Conservation (phyloP, 1,140 invertebrate species). For the Drosophila sp. region DNA sequence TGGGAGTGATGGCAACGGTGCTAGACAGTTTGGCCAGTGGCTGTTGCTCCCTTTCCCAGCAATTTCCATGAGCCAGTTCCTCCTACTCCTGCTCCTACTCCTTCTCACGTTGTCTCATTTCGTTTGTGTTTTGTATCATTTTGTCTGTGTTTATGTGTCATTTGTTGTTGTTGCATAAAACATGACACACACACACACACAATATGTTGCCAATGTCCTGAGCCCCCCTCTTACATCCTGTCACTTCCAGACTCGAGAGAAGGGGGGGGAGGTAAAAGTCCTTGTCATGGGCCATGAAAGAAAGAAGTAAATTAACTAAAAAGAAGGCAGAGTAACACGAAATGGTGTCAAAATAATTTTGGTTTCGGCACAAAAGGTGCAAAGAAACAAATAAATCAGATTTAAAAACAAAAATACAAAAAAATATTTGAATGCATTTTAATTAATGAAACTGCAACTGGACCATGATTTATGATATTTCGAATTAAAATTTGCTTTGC, state of each 20-base stretch:
- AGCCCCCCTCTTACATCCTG: not conserved
- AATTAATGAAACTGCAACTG: not conserved
- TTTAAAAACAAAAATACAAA: not conserved
- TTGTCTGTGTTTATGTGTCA: slow-evolving; percentile 23
- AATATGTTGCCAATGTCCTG: slow-evolving; percentile 75
- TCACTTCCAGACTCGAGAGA: slow-evolving; percentile 45
- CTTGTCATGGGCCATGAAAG: too few relatives aligned
- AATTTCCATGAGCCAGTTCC: slow-evolving; percentile 8
- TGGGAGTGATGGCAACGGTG: not conserved
- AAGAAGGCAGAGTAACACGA: slow-evolving; percentile 26
- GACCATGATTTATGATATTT: not conserved
- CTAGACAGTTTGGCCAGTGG: slow-evolving; percentile 7
- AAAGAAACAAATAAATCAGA: not conserved
- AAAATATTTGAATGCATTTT: not conserved
- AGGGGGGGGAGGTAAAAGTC: too few relatives aligned
- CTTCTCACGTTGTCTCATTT: slow-evolving; percentile 6
- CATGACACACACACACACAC: slow-evolving; percentile 74
- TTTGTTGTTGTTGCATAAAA: slow-evolving; percentile 55
- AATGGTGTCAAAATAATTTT: too few relatives aligned
- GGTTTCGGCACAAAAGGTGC: too few relatives aligned
- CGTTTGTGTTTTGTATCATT: slow-evolving; percentile 17
- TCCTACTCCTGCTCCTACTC: not conserved
- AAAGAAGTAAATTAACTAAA: slow-evolving; percentile 15
- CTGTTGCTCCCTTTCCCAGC: not conserved
- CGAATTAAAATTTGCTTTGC: not conserved